These are phyloP conservation scores for Mythimna lalbum DNA, from an alignment of 2,888 invertebrate species.

Conservation along the genomic window DNA sequence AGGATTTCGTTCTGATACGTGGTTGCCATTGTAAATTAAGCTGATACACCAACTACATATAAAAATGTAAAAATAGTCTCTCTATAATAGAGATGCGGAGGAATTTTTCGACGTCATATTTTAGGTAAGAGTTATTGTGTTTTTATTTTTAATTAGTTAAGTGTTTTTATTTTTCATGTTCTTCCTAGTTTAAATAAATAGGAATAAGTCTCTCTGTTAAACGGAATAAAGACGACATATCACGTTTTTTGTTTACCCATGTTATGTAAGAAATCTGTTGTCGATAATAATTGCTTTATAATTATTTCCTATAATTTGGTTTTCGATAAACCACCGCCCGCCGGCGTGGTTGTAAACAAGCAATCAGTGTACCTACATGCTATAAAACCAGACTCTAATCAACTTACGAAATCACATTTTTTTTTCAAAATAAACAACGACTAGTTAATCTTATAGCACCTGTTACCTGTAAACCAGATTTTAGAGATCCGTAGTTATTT, in stretches of 20 bases:
- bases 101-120: too few species aligned
- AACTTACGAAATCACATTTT: slow-evolving; percentile 32
- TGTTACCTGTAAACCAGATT: slow-evolving; percentile 32
- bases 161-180: too few species aligned
- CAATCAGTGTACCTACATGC: slow-evolving; percentile 27
- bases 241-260: neutral
- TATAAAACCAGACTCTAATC: slow-evolving; percentile 41
- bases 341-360: slow-evolving; percentile 21
- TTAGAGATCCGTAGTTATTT: slow-evolving; percentile 25
- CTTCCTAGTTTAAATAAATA: too few species aligned
- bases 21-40: too few species aligned
- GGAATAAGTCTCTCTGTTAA: too few species aligned
- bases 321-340: slow-evolving; percentile 1
- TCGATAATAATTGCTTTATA: neutral
- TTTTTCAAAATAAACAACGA: slow-evolving; percentile 25
- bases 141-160: too few species aligned
- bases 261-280: neutral
- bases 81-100: too few species aligned
- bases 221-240: too few species aligned
- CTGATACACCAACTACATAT: too few species aligned
- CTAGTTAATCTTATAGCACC: slow-evolving; percentile 19
- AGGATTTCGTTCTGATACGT: too few species aligned
- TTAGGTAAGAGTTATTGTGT: too few species aligned
- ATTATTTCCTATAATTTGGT: slow-evolving; percentile 16
- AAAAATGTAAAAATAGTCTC: too few species aligned